phyloP scores from a whole-genome alignment of 2,113 vertebrate genomes.

The Elephantulus edwardii region DNA sequence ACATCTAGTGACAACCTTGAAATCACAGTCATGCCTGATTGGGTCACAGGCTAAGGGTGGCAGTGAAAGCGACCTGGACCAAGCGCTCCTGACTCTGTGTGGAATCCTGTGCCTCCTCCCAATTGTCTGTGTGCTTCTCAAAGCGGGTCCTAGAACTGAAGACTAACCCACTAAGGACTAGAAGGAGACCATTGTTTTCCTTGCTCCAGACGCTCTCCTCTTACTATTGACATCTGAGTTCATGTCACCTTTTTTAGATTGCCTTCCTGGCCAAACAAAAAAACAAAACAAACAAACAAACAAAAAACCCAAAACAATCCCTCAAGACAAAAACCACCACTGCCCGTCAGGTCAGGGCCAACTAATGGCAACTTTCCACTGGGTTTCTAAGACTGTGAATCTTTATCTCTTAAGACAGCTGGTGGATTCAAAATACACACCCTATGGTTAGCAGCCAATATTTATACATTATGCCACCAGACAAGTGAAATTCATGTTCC shows the following conservation, averaged over 20 bases:
- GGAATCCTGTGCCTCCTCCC: neutral
- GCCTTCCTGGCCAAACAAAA: too few species aligned
- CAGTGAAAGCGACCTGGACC: neutral
- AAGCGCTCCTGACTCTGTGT: neutral
- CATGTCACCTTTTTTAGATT: neutral
- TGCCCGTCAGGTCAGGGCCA: too few species aligned
- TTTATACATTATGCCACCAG: slow-evolving; percentile 9
- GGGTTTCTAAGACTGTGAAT: too few species aligned
- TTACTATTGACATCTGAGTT: neutral
- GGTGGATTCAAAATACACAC: too few species aligned
- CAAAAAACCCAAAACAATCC: too few species aligned
- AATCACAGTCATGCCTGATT: neutral
- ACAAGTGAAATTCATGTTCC: neutral
- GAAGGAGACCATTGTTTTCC: neutral
- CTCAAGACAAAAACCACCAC: too few species aligned
- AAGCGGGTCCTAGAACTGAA: neutral
- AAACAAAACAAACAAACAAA: too few species aligned
- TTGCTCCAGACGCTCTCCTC: neutral
- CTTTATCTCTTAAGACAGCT: too few species aligned
- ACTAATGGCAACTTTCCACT: too few species aligned
- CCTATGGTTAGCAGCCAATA: too few species aligned
- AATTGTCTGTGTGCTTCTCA: neutral
- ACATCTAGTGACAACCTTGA: neutral
- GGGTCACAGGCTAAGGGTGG: neutral
- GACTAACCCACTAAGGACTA: neutral